Conservation (phyloP, 2,888 invertebrate species). For the Tiliacea citrago region DNA sequence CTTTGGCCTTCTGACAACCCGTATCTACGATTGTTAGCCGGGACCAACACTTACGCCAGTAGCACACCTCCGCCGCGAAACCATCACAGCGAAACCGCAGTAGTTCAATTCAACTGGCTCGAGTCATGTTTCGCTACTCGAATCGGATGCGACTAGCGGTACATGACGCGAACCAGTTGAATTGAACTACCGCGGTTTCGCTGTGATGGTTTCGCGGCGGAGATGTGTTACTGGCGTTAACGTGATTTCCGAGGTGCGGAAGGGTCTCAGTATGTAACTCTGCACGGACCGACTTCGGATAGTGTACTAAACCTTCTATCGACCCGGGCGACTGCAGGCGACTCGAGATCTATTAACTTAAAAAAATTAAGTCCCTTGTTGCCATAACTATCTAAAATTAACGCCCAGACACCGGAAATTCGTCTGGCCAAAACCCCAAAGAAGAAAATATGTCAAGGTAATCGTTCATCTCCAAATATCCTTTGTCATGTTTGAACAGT, state of each 20-base stretch:
- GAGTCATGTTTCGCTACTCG: no score
- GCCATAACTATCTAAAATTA: slow-evolving; percentile 17
- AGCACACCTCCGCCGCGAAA: no score
- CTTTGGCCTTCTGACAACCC: no score
- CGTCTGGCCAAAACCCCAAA: slow-evolving; percentile 31
- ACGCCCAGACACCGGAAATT: slow-evolving; percentile 43
- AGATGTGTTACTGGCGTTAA: no score
- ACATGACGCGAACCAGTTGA: no score
- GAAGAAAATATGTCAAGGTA: slow-evolving; percentile 41
- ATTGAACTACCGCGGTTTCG: no score
- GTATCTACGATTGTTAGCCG: no score
- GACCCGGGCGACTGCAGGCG: not conserved
- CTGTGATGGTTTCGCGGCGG: no score
- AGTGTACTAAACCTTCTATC: not conserved
- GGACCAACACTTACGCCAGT: no score
- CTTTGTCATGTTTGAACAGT: slow-evolving; percentile 39
- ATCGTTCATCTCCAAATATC: slow-evolving; percentile 56
- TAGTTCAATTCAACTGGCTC: no score
- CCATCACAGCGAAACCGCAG: no score
- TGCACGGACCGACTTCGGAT: not conserved
- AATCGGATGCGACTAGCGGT: no score
- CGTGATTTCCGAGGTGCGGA: not conserved
- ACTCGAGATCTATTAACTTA: not conserved
- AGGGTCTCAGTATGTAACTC: not conserved
- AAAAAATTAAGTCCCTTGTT: slow-evolving; percentile 9